Base-by-base conservation (phyloP, 1,140 invertebrate genomes). In the Dendrolimus kikuchii region DNA sequence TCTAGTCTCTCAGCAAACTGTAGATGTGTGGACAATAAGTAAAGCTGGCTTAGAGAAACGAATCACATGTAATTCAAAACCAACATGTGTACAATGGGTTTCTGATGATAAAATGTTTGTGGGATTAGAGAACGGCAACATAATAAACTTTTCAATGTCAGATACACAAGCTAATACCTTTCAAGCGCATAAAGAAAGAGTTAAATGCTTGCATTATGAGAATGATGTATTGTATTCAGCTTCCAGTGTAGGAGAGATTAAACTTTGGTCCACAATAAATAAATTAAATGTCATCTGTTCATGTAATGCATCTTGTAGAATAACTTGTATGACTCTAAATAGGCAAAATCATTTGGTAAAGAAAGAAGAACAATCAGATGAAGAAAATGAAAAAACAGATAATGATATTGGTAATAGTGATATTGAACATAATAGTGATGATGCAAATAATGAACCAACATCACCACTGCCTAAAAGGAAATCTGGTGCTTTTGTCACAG, bases 1-100 rank as follows among this genome's bases (percentile, higher is more conserved):
- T 4, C 74, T 97, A 8, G 90, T 90, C 41, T 91, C 92, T 41
- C 91, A 92, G 44, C 91, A 90, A 59, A 89, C 87, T 63, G 86
- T 95, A 4, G 92, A 95, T 71, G 86, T 97, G 10, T 97, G 95
- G 89, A 91, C 89, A 38, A 91, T 96, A 6, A 90, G 92, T 66
- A 91, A 89, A 51, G 95, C 92, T 2, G 91, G 91, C 4, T 84
- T 94, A 38, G 76, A 90, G 49, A 88, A 90, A 46, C 86, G 90
- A 55, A 77, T 91, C 37, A 84, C 89, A 55, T 91, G 91, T 56
- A 82, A 89, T 38, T 81, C 88, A 6, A 93, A 92, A 75, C 89
- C 93, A n/a, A 81, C 89, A 40, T 91, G 89, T 61, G 89, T 91
- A 36, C 85, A 89, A 62, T 94, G 92, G 89, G 70, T 90, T 4